Percentiles rank a stretch among this genome's conserved stretches.
These are phyloP conservation scores for Acanthochromis polyacanthus DNA, from an alignment of 2,113 vertebrate genomes.

Conservation along the genomic window DNA sequence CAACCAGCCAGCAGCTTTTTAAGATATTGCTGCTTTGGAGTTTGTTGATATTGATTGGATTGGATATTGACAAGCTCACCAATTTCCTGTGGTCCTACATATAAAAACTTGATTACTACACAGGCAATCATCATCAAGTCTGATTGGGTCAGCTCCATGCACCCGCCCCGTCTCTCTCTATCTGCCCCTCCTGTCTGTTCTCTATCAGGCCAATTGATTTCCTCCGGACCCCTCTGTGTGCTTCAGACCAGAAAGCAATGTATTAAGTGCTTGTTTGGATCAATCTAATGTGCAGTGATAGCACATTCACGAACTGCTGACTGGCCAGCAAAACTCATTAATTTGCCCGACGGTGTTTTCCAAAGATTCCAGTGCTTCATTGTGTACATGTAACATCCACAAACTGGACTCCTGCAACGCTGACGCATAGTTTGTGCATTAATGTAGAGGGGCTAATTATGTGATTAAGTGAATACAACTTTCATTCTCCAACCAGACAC, in stretches of 20 bases:
- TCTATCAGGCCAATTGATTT: slow-evolving; percentile 74
- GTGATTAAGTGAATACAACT: slow-evolving; percentile 17
- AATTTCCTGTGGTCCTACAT: slow-evolving; percentile 62
- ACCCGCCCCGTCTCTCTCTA: neutral
- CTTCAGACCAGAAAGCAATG: slow-evolving; percentile 78
- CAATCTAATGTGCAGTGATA: slow-evolving; percentile 85
- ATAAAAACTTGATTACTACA: slow-evolving; percentile 75
- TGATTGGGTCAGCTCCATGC: slow-evolving; percentile 59
- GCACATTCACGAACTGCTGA: slow-evolving; percentile 85
- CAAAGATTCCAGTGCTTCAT: slow-evolving; percentile 45
- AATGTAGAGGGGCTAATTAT: slow-evolving; percentile 12
- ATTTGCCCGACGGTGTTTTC: slow-evolving; percentile 70
- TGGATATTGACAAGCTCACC: slow-evolving; percentile 67
- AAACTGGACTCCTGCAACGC: slow-evolving; percentile 40
- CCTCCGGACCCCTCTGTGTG: slow-evolving; percentile 49
- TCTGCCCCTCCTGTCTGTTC: slow-evolving; percentile 21
- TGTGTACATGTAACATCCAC: slow-evolving; percentile 38
- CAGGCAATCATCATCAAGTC: slow-evolving; percentile 52
- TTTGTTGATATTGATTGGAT: slow-evolving; percentile 74
- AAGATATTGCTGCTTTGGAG: slow-evolving; percentile 53
- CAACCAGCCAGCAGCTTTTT: slow-evolving; percentile 39
- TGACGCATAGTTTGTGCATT: slow-evolving; percentile 20
- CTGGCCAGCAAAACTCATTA: slow-evolving; percentile 78
- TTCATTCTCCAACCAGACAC: neutral
- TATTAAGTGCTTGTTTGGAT: slow-evolving; percentile 87